phyloP scores from a whole-genome alignment of 2,797 vertebrate species.

The Argyrosomus regius region DNA sequence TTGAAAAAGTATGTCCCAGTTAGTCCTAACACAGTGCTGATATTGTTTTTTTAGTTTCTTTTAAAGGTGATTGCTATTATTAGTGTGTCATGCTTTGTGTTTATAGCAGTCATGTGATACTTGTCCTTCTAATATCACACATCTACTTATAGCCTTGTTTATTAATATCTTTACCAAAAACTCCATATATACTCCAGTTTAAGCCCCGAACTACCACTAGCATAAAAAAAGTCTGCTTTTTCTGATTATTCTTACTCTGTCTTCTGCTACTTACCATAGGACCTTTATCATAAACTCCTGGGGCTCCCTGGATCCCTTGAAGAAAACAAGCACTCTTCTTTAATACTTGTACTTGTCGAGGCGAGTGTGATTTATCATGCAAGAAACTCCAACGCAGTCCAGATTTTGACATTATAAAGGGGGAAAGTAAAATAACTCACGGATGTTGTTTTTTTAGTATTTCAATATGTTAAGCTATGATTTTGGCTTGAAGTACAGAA shows the following conservation, averaged over 20 bases:
- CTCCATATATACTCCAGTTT: neutral
- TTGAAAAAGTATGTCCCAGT: too few species aligned
- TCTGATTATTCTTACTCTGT: slow-evolving; percentile 9
- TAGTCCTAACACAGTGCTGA: too few species aligned
- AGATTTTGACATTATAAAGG: slow-evolving; percentile 39
- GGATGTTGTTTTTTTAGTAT: slow-evolving; percentile 19
- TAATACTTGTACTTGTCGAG: neutral
- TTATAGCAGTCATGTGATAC: neutral
- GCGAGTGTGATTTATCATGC: slow-evolving; percentile 15
- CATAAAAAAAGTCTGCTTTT: neutral
- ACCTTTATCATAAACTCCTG: slow-evolving; percentile 33
- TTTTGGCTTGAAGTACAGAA: slow-evolving; percentile 41
- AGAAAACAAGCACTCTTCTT: slow-evolving; percentile 29
- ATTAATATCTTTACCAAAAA: neutral
- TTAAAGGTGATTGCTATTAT: neutral
- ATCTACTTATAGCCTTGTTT: neutral
- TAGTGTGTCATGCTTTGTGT: neutral
- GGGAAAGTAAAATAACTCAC: slow-evolving; percentile 20
- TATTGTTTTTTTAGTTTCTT: neutral
- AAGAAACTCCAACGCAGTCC: slow-evolving; percentile 12
- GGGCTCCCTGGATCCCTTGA: slow-evolving; percentile 13
- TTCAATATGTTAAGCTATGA: slow-evolving; percentile 42
- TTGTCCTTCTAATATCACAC: neutral
- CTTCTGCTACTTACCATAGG: slow-evolving; percentile 11
- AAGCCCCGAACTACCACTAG: neutral